phyloP scores from a whole-genome alignment of 2,113 vertebrate genomes.

The Platysternon megacephalum region DNA sequence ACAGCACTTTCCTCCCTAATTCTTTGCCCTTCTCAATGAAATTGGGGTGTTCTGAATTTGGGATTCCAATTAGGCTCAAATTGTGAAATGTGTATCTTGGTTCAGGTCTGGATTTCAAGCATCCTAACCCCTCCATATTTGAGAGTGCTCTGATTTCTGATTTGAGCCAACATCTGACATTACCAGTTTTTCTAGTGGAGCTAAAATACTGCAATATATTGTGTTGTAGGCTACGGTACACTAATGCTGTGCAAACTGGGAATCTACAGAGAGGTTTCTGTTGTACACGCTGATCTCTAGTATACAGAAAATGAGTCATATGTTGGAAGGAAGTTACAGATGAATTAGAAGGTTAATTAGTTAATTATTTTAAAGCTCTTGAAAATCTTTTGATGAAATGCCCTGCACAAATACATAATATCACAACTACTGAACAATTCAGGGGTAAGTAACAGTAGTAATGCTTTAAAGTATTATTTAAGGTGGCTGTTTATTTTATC shows the following conservation, averaged over 20 bases:
- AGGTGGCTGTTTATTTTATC: background rate
- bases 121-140: background rate
- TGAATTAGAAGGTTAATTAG: background rate
- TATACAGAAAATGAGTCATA: background rate
- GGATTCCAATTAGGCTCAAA: background rate
- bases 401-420: rapidly evolving
- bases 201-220: background rate
- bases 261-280: background rate
- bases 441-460: rapidly evolving
- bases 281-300: background rate
- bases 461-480: background rate
- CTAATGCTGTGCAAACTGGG: background rate
- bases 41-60: background rate
- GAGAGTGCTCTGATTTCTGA: background rate
- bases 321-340: background rate
- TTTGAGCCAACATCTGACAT: background rate
- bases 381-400: background rate
- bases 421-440: background rate
- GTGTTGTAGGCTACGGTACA: background rate
- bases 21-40: background rate
- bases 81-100: background rate
- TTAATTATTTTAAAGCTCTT: background rate
- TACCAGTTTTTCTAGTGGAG: background rate
- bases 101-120: background rate
- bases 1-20: background rate